Conservation (phyloP, 1,140 invertebrate genomes). For the Megathymus violae region DNA sequence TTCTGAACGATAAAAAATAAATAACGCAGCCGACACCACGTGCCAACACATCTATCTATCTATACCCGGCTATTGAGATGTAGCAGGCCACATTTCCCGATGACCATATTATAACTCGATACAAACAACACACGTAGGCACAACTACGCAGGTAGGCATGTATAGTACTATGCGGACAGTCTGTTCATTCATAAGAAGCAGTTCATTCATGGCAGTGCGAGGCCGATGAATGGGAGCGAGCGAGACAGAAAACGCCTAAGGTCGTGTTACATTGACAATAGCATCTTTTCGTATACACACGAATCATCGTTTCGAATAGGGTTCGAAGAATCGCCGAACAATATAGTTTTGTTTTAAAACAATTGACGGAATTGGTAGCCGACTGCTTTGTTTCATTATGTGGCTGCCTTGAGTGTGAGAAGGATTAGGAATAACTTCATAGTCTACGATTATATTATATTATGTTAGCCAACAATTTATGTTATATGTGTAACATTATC, state of each 20-base stretch:
- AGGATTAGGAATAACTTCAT: slow-evolving; percentile 11
- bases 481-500: too few species aligned
- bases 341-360: slow-evolving; percentile 66
- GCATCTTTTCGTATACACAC: slow-evolving; percentile 60
- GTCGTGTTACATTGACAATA: slow-evolving; percentile 72
- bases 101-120: slow-evolving; percentile 58
- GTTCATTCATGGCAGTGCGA: slow-evolving; percentile 76
- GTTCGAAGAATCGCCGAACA: slow-evolving; percentile 67
- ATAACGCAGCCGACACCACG: slow-evolving; percentile 59
- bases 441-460: slow-evolving; percentile 7
- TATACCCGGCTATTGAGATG: slow-evolving; percentile 44
- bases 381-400: slow-evolving; percentile 23
- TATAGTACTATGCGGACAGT: slow-evolving; percentile 77
- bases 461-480: background rate
- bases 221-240: slow-evolving; percentile 78
- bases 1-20: background rate
- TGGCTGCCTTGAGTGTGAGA: slow-evolving; percentile 8
- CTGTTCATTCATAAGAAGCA: slow-evolving; percentile 82
- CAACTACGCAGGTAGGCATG: slow-evolving; percentile 59
- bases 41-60: slow-evolving; percentile 51
- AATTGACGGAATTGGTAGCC: slow-evolving; percentile 46
- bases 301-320: slow-evolving; percentile 58
- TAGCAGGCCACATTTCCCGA: slow-evolving; percentile 48
- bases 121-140: slow-evolving; percentile 57
- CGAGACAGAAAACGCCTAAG: slow-evolving; percentile 62